Evolutionary conservation across 2,797 vertebrate species (phyloP).

Genomic region (Peromyscus eremicus): DNA sequence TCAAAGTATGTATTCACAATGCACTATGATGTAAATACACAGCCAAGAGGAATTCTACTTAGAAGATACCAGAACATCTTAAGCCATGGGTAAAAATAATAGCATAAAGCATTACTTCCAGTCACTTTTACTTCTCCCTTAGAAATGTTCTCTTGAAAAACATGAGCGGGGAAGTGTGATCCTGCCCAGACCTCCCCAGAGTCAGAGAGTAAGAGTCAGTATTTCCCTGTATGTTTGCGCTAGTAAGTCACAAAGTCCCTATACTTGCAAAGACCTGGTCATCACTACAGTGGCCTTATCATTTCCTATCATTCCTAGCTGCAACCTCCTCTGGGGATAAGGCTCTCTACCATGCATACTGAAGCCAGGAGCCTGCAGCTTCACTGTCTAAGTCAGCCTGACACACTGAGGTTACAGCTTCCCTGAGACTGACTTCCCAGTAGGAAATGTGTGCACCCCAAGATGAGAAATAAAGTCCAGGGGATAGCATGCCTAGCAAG

Average conservation of each 20-base stretch:
- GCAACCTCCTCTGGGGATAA: not conserved
- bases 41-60: not conserved
- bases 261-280: not conserved
- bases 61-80: not conserved
- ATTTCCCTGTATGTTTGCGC: not conserved
- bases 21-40: not conserved
- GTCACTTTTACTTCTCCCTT: not conserved
- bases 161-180: not conserved
- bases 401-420: not conserved
- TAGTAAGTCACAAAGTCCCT: not conserved
- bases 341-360: not conserved
- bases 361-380: not conserved
- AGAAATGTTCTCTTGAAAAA: not conserved
- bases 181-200: not conserved
- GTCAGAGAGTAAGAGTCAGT: not conserved
- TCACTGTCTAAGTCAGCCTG: too few relatives aligned
- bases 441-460: not conserved
- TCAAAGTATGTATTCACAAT: not conserved
- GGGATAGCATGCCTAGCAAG: not conserved
- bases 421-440: too few relatives aligned
- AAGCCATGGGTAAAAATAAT: conserved; percentile 5
- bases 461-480: not conserved
- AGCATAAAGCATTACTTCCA: not conserved
- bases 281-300: too few relatives aligned
- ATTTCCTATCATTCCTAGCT: not conserved